These are phyloP conservation scores for Hippocampus zosterae DNA, from an alignment of 2,113 vertebrate species.

Conservation along the genomic window DNA sequence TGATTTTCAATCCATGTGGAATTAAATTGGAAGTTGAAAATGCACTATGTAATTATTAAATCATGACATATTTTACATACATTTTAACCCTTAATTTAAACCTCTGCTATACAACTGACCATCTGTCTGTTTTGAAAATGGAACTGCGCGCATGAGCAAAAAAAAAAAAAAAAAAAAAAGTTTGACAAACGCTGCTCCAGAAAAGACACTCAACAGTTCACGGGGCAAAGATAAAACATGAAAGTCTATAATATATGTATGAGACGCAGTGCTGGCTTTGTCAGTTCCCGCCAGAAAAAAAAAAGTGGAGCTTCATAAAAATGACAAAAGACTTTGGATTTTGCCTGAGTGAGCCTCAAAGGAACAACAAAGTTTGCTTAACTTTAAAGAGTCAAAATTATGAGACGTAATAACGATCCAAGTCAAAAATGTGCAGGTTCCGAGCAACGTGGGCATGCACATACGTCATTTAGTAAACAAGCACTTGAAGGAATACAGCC, in stretches of 20 bases:
- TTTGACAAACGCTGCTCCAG: not conserved
- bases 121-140: not conserved
- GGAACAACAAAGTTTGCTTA: slow-evolving; percentile 6
- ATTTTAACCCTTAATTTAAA: too few relatives aligned
- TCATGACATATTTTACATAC: too few relatives aligned
- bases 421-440: slow-evolving; percentile 26
- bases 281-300: slow-evolving; percentile 31
- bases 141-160: slow-evolving; percentile 13
- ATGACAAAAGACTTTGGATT: slow-evolving; percentile 55
- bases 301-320: slow-evolving; percentile 36
- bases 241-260: slow-evolving; percentile 12
- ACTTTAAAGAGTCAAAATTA: slow-evolving; percentile 39
- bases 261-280: slow-evolving; percentile 18
- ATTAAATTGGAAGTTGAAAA: too few relatives aligned
- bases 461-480: slow-evolving; percentile 15
- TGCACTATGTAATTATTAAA: too few relatives aligned
- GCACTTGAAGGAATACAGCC: not conserved
- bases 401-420: slow-evolving; percentile 25
- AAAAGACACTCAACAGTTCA: slow-evolving; percentile 20
- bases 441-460: slow-evolving; percentile 22
- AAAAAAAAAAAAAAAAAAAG: not conserved
- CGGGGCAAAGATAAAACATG: slow-evolving; percentile 31
- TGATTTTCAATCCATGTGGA: too few relatives aligned
- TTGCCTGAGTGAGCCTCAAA: not conserved
- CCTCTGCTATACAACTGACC: too few relatives aligned